Base-by-base conservation (phyloP, 2,888 invertebrate species). In the Oscheius sp. region DNA sequence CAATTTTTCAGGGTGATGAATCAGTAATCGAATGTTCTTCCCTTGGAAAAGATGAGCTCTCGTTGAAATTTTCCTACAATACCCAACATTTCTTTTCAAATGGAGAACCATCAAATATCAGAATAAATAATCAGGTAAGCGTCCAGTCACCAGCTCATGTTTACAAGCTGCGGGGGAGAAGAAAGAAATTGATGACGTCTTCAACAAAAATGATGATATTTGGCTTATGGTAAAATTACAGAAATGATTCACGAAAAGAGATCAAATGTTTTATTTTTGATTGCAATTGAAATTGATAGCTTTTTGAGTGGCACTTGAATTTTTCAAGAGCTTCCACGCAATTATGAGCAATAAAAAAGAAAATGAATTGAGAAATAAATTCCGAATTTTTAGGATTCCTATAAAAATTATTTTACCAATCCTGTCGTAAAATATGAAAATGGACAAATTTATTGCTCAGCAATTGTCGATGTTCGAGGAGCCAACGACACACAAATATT, bases 1-100 rank as follows among this genome's bases (percentile, higher is more conserved):
- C 49, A 49, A 49, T 61, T n/a, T 64, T 70, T 41, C 23, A 72
- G 75, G 64, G 64, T 13, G 74, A 74, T 41, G 76, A 76, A 18
- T 66, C 45, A 53, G 81, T 81, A 1, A 75, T 78, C 23, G 81
- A 81, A 29, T 81, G 81, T 49, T 81, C 81, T 12, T 68, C 78
- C 0, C 64, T 81, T 12, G 73, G 74, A 29, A 49, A 27, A 0
- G 55, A 71, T 13, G 58, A 71, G 46, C 68, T 76, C 2, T 76
- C 79, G 0, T 71, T 78, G 66, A 81, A 81, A 46, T 77, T 81
- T 53, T 79, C 78, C 0, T 63, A 66, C 29, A 81, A 81, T 58
- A 35, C 29, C 9, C 29, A 49, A 12, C 68, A 21, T 3, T 52
- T 29, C 35, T 16, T 16, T 1, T n/a, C n/a, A 6, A 49, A 13